Conservation (phyloP, 2,797 vertebrate genomes). For the Masticophis lateralis region DNA sequence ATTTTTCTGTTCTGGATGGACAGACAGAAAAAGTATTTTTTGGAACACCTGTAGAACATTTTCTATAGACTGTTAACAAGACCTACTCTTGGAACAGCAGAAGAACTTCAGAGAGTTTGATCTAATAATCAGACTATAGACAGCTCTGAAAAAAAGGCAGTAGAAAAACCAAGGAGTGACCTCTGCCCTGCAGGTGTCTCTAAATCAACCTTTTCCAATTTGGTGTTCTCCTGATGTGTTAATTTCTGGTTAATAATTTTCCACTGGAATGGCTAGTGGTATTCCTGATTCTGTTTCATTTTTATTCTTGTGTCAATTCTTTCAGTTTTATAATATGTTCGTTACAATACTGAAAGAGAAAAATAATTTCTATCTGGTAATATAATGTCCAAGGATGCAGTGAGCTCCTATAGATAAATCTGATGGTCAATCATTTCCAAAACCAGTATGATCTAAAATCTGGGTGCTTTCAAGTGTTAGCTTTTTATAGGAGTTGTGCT, state of each 20-base stretch:
- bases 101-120: neutral
- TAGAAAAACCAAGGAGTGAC: neutral
- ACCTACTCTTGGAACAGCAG: neutral
- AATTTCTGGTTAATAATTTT: neutral
- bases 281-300: neutral
- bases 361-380: neutral
- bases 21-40: neutral
- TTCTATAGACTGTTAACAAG: neutral
- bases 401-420: neutral
- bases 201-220: neutral
- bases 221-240: neutral
- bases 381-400: neutral
- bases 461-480: neutral
- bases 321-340: neutral
- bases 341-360: neutral
- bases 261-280: neutral
- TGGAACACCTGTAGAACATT: neutral
- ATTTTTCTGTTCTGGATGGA: neutral
- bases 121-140: neutral
- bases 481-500: neutral
- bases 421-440: neutral
- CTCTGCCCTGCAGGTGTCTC: neutral
- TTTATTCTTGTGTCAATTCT: neutral
- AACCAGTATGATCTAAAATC: slow-evolving; percentile 4
- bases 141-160: neutral